Conservation (phyloP, 1,140 invertebrate species). For the Eurosta solidaginis region DNA sequence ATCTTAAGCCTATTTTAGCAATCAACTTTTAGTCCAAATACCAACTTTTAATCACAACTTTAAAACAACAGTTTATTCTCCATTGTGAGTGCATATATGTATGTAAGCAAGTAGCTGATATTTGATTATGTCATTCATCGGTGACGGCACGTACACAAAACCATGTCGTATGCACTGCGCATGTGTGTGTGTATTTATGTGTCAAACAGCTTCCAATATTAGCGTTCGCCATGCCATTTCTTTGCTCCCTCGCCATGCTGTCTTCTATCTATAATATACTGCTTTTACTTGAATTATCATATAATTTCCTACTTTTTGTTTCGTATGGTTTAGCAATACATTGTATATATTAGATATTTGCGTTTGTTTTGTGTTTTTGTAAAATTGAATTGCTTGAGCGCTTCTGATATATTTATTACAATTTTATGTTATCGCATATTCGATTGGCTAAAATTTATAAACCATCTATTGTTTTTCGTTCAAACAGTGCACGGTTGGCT, state of each 20-base stretch:
- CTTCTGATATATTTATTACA: conserved; percentile 18
- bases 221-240: neutral
- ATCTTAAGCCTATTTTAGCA: neutral
- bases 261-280: neutral
- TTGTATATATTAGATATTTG: neutral
- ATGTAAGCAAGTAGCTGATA: too few species aligned
- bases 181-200: neutral
- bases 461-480: conserved; percentile 8
- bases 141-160: neutral
- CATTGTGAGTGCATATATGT: too few species aligned
- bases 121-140: conserved; percentile 11
- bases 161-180: neutral
- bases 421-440: neutral
- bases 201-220: neutral
- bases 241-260: neutral
- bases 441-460: conserved; percentile 7
- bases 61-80: neutral
- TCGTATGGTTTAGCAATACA: neutral
- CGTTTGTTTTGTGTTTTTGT: neutral
- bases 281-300: neutral
- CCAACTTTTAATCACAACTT: neutral
- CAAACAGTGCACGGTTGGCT: neutral
- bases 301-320: conserved; percentile 10
- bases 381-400: neutral
- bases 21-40: neutral